These are phyloP conservation scores for Morpho helenor DNA, from an alignment of 2,888 invertebrate genomes.

Conservation along the genomic window DNA sequence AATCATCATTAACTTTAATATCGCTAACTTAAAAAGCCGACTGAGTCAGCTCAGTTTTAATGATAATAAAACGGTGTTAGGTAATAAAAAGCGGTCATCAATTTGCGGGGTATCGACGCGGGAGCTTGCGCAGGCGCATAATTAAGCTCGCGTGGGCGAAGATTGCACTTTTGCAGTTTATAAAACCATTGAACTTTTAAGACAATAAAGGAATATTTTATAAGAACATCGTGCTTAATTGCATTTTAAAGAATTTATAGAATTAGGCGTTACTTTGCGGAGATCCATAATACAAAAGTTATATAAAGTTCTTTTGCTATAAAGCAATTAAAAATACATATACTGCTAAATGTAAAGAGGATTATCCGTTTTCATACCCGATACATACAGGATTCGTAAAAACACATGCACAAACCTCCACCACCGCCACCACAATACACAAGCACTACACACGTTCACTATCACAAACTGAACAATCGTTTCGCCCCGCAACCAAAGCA, in stretches of 20 bases:
- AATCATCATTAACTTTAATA: slow-evolving; percentile 10
- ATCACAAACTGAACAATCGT: no score
- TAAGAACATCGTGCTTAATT: slow-evolving; percentile 3
- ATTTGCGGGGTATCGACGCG: slow-evolving; percentile 37
- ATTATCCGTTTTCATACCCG: no score
- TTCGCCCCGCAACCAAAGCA: no score
- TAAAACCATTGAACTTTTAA: slow-evolving; percentile 29
- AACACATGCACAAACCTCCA: no score
- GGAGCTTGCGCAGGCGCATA: slow-evolving; percentile 40
- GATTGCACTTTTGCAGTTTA: slow-evolving; percentile 42
- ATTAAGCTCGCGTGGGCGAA: slow-evolving; percentile 43
- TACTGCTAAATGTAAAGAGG: no score
- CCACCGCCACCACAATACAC: no score
- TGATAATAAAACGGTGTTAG: slow-evolving; percentile 31
- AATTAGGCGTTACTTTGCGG: no score
- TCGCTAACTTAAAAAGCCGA: slow-evolving; percentile 12
- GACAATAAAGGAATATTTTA: slow-evolving; percentile 17
- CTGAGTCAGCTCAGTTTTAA: slow-evolving; percentile 16
- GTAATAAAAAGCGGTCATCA: slow-evolving; percentile 42
- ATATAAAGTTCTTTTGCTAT: no score
- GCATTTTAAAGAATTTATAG: background rate
- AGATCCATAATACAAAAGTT: no score
- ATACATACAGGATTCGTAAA: no score
- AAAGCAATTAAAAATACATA: no score
- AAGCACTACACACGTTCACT: no score